These are phyloP conservation scores for Hydractinia echinata DNA, from an alignment of 30 jellyfish, hydroid and myxozoan genomes.

Conservation along the genomic window DNA sequence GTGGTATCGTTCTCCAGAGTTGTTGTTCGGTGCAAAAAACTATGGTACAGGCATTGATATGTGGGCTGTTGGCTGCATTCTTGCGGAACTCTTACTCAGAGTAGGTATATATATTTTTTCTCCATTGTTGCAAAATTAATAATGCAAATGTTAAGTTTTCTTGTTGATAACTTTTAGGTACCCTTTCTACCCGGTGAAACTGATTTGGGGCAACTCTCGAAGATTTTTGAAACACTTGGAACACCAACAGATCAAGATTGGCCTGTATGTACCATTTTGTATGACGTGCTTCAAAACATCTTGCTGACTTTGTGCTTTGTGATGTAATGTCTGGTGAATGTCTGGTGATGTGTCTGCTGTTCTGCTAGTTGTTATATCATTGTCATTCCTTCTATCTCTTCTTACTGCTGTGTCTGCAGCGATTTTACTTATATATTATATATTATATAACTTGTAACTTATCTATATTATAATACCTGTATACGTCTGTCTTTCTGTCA, in stretches of 20 bases:
- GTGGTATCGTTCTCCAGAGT: conserved; percentile 99
- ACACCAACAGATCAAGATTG: conserved; percentile 98
- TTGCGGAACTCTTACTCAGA: conserved; percentile 86
- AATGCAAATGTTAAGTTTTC: not conserved
- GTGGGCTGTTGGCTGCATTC: conserved; percentile 99
- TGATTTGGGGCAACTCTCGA: conserved; percentile 90
- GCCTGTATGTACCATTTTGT: conserved; percentile 58
- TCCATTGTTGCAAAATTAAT: not conserved
- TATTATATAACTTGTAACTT: not conserved
- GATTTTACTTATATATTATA: not conserved
- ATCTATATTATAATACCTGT: not conserved
- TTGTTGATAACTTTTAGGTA: conserved; percentile 45
- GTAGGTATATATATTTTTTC: conserved; percentile 28
- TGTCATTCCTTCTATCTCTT: too few relatives aligned
- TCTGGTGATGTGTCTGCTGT: too few relatives aligned
- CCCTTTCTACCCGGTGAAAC: conserved; percentile 98
- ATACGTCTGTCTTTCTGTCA: not conserved
- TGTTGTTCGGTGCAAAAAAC: conserved; percentile 92
- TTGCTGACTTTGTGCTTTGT: too few relatives aligned
- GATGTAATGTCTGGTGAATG: too few relatives aligned
- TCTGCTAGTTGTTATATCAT: too few relatives aligned
- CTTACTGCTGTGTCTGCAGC: too few relatives aligned
- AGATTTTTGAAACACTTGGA: conserved; percentile 89
- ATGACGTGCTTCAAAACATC: too few relatives aligned
- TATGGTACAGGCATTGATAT: conserved; percentile 96